phyloP scores from a whole-genome alignment of 2,888 invertebrate species.

The Hipparchia semele region DNA sequence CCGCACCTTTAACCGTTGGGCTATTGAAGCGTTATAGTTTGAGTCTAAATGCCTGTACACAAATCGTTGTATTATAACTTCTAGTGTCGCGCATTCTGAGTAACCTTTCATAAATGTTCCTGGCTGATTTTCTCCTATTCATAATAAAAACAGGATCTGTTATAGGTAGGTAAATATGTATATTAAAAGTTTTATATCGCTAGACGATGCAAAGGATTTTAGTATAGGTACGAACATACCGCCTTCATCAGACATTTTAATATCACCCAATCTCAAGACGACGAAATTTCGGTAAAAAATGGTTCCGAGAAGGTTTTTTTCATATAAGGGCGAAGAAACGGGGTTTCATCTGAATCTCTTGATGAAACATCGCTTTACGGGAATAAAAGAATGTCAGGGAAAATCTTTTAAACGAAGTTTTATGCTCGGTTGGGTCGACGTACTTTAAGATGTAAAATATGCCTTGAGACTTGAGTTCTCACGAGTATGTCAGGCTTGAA shows the following conservation, averaged over 20 bases:
- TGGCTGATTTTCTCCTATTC: too few relatives aligned
- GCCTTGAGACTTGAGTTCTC: not conserved
- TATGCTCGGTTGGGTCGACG: slow-evolving; percentile 9
- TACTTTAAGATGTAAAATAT: slow-evolving; percentile 8
- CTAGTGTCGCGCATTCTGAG: too few relatives aligned
- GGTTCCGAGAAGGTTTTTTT: slow-evolving; percentile 10
- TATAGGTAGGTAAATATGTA: too few relatives aligned
- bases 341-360: slow-evolving; percentile 35
- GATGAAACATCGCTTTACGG: slow-evolving; percentile 37
- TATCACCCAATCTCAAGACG: slow-evolving; percentile 22
- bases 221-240: not conserved
- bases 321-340: slow-evolving; percentile 34
- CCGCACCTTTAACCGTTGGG: too few relatives aligned
- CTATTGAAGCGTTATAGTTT: too few relatives aligned
- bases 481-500: not conserved
- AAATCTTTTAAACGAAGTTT: slow-evolving; percentile 27
- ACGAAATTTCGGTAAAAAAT: slow-evolving; percentile 22
- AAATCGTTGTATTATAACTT: too few relatives aligned
- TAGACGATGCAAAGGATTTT: not conserved
- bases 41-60: too few relatives aligned
- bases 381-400: slow-evolving; percentile 34
- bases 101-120: too few relatives aligned
- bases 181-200: not conserved
- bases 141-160: too few relatives aligned
- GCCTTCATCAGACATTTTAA: slow-evolving; percentile 26